These are phyloP conservation scores for Apogon hyalosoma DNA, from an alignment of 2,797 vertebrate genomes.

Conservation along the genomic window DNA sequence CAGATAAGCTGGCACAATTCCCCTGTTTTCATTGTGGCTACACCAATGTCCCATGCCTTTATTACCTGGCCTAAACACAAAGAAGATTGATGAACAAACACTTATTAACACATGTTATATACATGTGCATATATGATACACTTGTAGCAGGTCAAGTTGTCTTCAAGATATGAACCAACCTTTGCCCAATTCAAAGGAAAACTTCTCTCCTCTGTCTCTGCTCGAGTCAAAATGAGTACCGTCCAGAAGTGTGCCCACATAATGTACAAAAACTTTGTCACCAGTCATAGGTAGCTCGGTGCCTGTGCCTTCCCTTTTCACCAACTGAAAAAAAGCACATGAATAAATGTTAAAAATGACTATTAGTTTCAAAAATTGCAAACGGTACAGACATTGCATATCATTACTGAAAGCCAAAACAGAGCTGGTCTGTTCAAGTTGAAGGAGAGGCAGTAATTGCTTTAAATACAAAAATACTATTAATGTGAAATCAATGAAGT, in stretches of 20 bases:
- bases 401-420: no score
- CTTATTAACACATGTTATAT: neutral
- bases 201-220: constrained; percentile 91
- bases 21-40: constrained; percentile 94
- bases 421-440: no score
- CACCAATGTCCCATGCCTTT: constrained; percentile 96
- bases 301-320: constrained; percentile 91
- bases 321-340: constrained; percentile 80
- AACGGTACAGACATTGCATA: no score
- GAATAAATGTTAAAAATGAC: neutral
- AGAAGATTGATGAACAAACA: neutral
- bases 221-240: constrained; percentile 97
- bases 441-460: no score
- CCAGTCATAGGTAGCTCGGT: constrained; percentile 92
- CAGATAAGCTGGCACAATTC: constrained; percentile 93
- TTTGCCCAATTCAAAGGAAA: constrained; percentile 97
- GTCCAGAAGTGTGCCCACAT: constrained; percentile 93
- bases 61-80: constrained; percentile 91
- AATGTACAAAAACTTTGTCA: constrained; percentile 96
- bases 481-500: no score
- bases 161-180: constrained; percentile 80
- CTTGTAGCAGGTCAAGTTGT: neutral
- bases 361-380: no score
- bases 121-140: neutral
- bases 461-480: no score